Conservation (phyloP, 2,888 invertebrate genomes). For the Ashinkailepas kermadecensis region DNA sequence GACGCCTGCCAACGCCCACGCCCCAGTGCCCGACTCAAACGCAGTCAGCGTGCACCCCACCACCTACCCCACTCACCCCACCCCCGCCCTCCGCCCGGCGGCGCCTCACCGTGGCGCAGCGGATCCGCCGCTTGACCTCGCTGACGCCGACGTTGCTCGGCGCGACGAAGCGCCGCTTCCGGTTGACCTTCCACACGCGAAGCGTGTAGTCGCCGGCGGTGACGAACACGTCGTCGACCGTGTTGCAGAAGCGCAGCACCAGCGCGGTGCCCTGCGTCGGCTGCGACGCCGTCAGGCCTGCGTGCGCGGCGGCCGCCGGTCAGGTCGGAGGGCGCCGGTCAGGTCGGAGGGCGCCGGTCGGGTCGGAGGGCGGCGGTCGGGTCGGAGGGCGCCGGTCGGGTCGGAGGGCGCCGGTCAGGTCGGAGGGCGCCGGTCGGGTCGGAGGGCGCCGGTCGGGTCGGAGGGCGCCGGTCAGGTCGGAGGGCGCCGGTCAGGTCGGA, state of each 20-base stretch:
- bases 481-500: neutral
- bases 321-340: neutral
- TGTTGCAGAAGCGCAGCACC: slow-evolving; percentile 49
- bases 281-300: slow-evolving; percentile 51
- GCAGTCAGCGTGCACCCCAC: too few species aligned
- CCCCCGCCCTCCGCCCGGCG: too few species aligned
- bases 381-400: neutral
- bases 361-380: neutral
- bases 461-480: neutral
- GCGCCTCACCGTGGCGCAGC: slow-evolving; percentile 36
- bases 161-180: slow-evolving; percentile 45
- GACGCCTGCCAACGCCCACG: too few species aligned
- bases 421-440: neutral
- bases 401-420: neutral
- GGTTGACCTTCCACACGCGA: neutral
- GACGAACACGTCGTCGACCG: slow-evolving; percentile 58
- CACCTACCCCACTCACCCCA: too few species aligned
- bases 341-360: neutral
- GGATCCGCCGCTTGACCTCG: slow-evolving; percentile 66
- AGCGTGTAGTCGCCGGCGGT: slow-evolving; percentile 51
- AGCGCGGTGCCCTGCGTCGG: slow-evolving; percentile 64
- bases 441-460: neutral
- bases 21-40: too few species aligned
- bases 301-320: neutral
- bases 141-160: slow-evolving; percentile 68